Evolutionary conservation across 2,888 invertebrate genomes (phyloP).

Genomic region (Allolobophora icterica): DNA sequence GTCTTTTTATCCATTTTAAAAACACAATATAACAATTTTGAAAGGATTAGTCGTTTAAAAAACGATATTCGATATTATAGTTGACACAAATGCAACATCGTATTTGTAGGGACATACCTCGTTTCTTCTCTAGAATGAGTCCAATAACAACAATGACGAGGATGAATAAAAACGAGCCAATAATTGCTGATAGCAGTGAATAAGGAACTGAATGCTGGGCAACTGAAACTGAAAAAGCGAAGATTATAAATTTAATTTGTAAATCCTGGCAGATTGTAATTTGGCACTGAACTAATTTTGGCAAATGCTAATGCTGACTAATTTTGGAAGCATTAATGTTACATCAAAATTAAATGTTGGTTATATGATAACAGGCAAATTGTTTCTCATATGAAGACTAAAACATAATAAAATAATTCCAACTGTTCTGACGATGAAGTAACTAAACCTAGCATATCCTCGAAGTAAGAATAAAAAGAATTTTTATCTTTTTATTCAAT

Average conservation of each 20-base stretch:
- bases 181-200: not conserved
- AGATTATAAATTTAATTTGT: too few relatives aligned
- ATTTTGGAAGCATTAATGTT: too few relatives aligned
- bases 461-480: too few relatives aligned
- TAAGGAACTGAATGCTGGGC: not conserved
- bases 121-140: constrained; percentile 11
- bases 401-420: not conserved
- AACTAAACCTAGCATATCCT: too few relatives aligned
- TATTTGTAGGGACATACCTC: too few relatives aligned
- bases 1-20: too few relatives aligned
- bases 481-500: too few relatives aligned
- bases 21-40: not conserved
- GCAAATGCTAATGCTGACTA: too few relatives aligned
- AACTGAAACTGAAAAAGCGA: not conserved
- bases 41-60: not conserved
- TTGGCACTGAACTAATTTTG: not conserved
- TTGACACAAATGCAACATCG: not conserved
- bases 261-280: too few relatives aligned
- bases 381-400: too few relatives aligned
- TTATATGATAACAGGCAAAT: too few relatives aligned
- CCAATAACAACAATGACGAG: constrained; percentile 6
- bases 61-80: not conserved
- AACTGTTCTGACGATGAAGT: not conserved
- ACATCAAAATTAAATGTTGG: too few relatives aligned
- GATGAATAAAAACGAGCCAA: constrained; percentile 9